These are phyloP conservation scores for Biston betularia DNA, from an alignment of 2,888 invertebrate genomes.

Conservation along the genomic window DNA sequence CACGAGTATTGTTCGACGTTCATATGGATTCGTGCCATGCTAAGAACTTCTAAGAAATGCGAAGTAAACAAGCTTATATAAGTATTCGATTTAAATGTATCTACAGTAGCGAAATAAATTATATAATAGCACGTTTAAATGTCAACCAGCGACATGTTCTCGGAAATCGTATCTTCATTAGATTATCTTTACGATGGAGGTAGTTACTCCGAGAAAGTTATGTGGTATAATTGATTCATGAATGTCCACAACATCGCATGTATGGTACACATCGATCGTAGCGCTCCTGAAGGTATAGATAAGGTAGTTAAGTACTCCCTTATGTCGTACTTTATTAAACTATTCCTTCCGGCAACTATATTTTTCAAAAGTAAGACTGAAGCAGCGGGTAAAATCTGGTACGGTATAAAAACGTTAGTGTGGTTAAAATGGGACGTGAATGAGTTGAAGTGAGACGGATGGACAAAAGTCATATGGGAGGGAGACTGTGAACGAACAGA, in stretches of 20 bases:
- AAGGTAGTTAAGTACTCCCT: too few relatives aligned
- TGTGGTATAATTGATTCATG: not conserved
- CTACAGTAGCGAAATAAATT: conserved; percentile 19
- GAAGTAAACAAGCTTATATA: conserved; percentile 39
- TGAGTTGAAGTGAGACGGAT: too few relatives aligned
- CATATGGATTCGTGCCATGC: conserved; percentile 55
- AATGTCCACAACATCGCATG: not conserved
- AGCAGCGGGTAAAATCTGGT: too few relatives aligned
- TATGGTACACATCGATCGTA: too few relatives aligned
- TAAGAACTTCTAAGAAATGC: conserved; percentile 53
- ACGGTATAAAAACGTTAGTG: too few relatives aligned
- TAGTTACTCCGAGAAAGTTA: not conserved
- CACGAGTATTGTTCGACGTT: conserved; percentile 42
- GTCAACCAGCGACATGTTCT: conserved; percentile 15
- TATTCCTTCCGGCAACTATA: too few relatives aligned
- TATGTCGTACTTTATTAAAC: too few relatives aligned
- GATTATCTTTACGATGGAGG: not conserved
- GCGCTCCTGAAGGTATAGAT: too few relatives aligned
- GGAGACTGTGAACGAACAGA: too few relatives aligned
- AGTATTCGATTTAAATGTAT: conserved; percentile 40
- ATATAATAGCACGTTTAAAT: conserved; percentile 13
- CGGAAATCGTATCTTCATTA: conserved; percentile 8
- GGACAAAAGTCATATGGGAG: too few relatives aligned
- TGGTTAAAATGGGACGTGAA: too few relatives aligned
- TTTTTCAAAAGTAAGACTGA: too few relatives aligned